Evolutionary conservation across 2,797 vertebrate species (phyloP), one percentile per base, ranked within the genome.

Genomic region (Bucorvus abyssinicus): DNA sequence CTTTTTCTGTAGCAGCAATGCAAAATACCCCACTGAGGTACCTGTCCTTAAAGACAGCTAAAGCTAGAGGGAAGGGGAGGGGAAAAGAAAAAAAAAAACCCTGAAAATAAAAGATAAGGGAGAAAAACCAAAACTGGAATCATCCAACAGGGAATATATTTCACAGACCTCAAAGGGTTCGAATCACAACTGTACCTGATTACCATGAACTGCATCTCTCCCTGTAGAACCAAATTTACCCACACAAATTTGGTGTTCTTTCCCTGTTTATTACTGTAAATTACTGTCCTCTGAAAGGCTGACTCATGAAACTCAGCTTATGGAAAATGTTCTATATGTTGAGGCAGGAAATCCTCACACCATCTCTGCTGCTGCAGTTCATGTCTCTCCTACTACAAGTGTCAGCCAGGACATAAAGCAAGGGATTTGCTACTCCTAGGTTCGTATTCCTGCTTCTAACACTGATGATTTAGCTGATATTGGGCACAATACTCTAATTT

Each of bases 201-300:
- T 95, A 95, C 92, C 61, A 86, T 2, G 3, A 95, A 94, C 85
- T 73, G 69, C 95, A 96, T 95, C 86, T 91, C 70, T 96, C 96
- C 92, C 89, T 96, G 96, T 87, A 93, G 92, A 96, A 95, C 60
- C 78, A 94, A 94, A 97, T 97, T 96, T 96, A 96, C 95, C 87
- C 89, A 77, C 84, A 92, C 90, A 92, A 97, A 95, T 71, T 83
- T 91, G 42, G 91, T 87, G 94, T 84, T 96, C 79, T 88, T 71
- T 91, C 29, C 30, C 63, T 90, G 68, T 96, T 96, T 96, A 97
- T 95, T 97, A 93, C 78, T 76, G 78, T 93, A 93, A 97, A 91
- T 95, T 95, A 97, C 94, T 93, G 76, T 91, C 8, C 40, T 77
- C 34, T 3, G 8, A 95, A 95, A 84, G 30, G 93, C 96, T 97